phyloP scores from a whole-genome alignment of 2,888 invertebrate species.

The Deladenus siricidicola region DNA sequence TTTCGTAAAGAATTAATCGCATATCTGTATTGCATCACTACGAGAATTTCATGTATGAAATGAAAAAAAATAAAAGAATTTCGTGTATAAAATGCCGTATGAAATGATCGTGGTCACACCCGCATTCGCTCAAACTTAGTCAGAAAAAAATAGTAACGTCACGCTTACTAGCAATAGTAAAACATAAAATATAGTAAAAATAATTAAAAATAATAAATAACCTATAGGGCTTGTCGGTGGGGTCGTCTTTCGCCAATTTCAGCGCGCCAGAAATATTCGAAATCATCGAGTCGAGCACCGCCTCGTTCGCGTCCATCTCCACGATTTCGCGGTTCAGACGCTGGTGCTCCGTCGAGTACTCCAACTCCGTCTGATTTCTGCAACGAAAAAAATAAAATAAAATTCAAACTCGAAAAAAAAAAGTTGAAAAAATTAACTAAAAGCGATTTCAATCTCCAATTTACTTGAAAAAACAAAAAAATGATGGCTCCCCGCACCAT shows the following conservation, averaged over 20 bases:
- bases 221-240: slow-evolving; percentile 42
- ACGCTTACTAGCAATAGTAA: background rate
- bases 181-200: background rate
- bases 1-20: no score
- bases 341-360: slow-evolving; percentile 22
- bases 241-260: slow-evolving; percentile 37
- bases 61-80: no score
- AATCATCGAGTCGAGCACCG: slow-evolving; percentile 32
- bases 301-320: slow-evolving; percentile 28
- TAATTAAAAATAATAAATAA: slow-evolving; percentile 11
- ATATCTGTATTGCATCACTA: no score
- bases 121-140: no score
- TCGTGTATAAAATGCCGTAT: no score
- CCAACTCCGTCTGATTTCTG: slow-evolving; percentile 24
- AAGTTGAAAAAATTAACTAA: background rate
- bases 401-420: background rate
- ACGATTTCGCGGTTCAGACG: slow-evolving; percentile 23
- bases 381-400: no score
- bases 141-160: no score
- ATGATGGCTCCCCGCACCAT: background rate
- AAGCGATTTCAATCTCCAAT: background rate
- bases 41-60: no score
- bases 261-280: slow-evolving; percentile 28
- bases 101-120: no score
- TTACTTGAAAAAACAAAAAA: background rate